phyloP scores from a whole-genome alignment of 2,888 invertebrate genomes.

The Dicyrtomina minuta region DNA sequence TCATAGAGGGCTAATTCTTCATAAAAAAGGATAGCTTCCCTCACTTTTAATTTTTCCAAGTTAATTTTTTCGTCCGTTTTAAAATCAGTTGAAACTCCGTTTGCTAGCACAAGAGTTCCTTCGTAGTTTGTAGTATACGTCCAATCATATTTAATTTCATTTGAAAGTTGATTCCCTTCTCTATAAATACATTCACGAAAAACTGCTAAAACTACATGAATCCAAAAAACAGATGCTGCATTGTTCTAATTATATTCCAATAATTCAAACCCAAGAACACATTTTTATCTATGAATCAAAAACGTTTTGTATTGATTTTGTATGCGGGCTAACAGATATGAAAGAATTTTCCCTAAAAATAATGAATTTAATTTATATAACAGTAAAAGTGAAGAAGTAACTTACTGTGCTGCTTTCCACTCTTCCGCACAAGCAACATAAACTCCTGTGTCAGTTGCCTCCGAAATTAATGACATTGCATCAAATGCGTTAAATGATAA shows the following conservation, averaged over 20 bases:
- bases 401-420: slow-evolving; percentile 85
- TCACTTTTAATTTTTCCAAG: slow-evolving; percentile 80
- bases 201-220: no score
- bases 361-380: neutral
- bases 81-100: slow-evolving; percentile 61
- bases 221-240: no score
- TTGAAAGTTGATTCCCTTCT: slow-evolving; percentile 63
- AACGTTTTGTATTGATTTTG: no score
- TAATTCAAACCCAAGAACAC: no score
- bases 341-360: slow-evolving; percentile 25
- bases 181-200: no score
- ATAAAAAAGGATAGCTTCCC: slow-evolving; percentile 91
- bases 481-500: slow-evolving; percentile 88
- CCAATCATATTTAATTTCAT: slow-evolving; percentile 92
- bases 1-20: slow-evolving; percentile 92
- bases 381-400: slow-evolving; percentile 7
- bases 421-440: slow-evolving; percentile 87
- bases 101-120: slow-evolving; percentile 65
- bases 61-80: slow-evolving; percentile 75
- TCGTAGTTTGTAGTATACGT: slow-evolving; percentile 91
- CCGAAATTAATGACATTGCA: slow-evolving; percentile 77
- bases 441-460: slow-evolving; percentile 68
- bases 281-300: no score
- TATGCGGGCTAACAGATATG: no score
- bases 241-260: no score